A percentile compares a stretch with the other conserved stretches of the same genome.
phyloP scores from a whole-genome alignment of 2,113 vertebrate species.

The Paramisgurnus dabryanus region DNA sequence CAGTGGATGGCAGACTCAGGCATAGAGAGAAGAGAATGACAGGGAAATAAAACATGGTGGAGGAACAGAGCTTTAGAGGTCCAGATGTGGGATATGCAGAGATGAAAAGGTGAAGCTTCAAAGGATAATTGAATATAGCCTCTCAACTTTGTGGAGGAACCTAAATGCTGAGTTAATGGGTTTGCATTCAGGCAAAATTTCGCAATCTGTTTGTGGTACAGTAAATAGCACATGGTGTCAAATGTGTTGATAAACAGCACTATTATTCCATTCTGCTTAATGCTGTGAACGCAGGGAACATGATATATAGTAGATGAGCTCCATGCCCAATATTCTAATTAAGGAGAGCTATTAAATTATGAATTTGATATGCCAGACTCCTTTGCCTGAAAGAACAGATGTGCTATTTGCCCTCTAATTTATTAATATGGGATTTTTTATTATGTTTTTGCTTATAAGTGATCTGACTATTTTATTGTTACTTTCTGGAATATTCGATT shows the following conservation, averaged over 20 bases:
- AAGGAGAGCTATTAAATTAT: not conserved
- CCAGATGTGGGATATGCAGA: not conserved
- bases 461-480: not conserved
- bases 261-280: not conserved
- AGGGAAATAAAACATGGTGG: not conserved
- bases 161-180: not conserved
- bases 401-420: not conserved
- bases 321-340: conserved; percentile 9
- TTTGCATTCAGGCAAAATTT: too few relatives aligned
- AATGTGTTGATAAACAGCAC: not conserved
- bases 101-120: not conserved
- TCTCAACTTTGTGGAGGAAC: too few relatives aligned
- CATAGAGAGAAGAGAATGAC: conserved; percentile 25
- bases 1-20: conserved; percentile 1
- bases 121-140: conserved; percentile 4
- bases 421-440: not conserved
- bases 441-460: not conserved
- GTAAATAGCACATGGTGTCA: too few relatives aligned
- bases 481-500: not conserved
- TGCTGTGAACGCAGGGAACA: not conserved
- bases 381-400: conserved; percentile 6
- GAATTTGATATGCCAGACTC: not conserved
- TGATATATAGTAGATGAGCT: conserved; percentile 17
- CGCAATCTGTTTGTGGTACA: too few relatives aligned
- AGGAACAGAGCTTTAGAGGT: not conserved